A percentile compares a stretch with the other conserved stretches of the same genome.
These are phyloP conservation scores for Carabus problematicus DNA, from an alignment of 2,888 invertebrate species.

Conservation along the genomic window DNA sequence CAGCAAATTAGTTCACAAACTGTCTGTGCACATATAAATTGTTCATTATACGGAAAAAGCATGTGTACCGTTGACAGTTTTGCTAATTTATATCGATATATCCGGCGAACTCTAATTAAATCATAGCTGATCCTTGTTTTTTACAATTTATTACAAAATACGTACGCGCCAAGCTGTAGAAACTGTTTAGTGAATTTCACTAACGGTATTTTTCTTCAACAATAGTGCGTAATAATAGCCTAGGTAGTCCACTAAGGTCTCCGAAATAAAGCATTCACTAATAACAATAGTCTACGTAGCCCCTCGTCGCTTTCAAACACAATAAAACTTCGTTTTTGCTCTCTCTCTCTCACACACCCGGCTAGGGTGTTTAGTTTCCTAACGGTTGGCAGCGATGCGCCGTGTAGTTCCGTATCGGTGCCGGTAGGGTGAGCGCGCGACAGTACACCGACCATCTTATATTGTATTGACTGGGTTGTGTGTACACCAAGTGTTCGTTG, in stretches of 20 bases:
- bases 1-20: constrained; percentile 13
- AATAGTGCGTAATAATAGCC: not conserved
- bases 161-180: not conserved
- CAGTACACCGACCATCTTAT: constrained; percentile 70
- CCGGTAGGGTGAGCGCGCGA: constrained; percentile 67
- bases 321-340: too few species aligned
- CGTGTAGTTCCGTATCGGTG: constrained; percentile 63
- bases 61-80: too few species aligned
- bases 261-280: constrained; percentile 32
- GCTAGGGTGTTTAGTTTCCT: constrained; percentile 38
- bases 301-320: too few species aligned
- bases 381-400: constrained; percentile 44
- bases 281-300: constrained; percentile 26
- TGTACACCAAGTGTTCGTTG: constrained; percentile 62
- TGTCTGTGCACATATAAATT: constrained; percentile 22
- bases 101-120: too few species aligned
- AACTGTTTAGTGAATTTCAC: not conserved
- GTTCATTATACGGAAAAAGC: constrained; percentile 7
- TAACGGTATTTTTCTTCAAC: not conserved
- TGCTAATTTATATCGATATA: too few species aligned
- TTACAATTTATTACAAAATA: too few species aligned
- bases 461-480: constrained; percentile 74
- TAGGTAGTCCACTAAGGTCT: constrained; percentile 33
- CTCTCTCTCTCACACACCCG: too few species aligned
- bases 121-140: too few species aligned